These are phyloP conservation scores for Nineta flava DNA, from an alignment of 2,888 invertebrate species.

Conservation along the genomic window DNA sequence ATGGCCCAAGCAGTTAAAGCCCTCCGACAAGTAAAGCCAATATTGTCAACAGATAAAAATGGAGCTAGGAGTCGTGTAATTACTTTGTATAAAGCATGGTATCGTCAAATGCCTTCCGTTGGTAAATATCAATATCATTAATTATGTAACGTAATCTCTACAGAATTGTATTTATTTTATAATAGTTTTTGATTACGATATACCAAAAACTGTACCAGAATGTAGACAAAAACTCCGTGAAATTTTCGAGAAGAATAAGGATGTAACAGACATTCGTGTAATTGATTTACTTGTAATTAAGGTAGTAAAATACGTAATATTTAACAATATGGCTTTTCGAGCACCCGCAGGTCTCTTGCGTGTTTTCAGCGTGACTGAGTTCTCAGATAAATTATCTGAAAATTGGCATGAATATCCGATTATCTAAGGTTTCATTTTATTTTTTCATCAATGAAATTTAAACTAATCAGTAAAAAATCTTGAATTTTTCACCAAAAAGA, in stretches of 20 bases:
- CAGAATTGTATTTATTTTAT: constrained; percentile 18
- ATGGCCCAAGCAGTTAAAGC: constrained; percentile 29
- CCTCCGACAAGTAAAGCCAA: constrained; percentile 62
- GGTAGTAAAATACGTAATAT: constrained; percentile 45
- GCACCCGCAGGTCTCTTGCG: too few species aligned
- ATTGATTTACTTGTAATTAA: constrained; percentile 87
- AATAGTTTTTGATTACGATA: constrained; percentile 67
- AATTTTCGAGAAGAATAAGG: constrained; percentile 56
- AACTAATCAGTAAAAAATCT: too few species aligned
- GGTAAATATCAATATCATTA: constrained; percentile 37
- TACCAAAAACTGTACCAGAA: constrained; percentile 56
- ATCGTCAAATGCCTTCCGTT: constrained; percentile 76
- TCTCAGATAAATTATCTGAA: too few species aligned
- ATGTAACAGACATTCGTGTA: constrained; percentile 70
- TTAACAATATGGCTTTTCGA: too few species aligned
- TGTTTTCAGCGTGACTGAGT: too few species aligned
- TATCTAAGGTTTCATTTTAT: too few species aligned
- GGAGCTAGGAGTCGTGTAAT: constrained; percentile 75
- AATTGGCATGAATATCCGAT: too few species aligned
- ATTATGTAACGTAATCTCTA: constrained; percentile 14
- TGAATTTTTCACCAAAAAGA: too few species aligned
- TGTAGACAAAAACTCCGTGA: constrained; percentile 60
- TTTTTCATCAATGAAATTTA: too few species aligned
- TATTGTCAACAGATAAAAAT: constrained; percentile 57
- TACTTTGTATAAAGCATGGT: constrained; percentile 87